Evolutionary conservation across 2,113 vertebrate species (phyloP).

Genomic region (Megaceryle torquata): DNA sequence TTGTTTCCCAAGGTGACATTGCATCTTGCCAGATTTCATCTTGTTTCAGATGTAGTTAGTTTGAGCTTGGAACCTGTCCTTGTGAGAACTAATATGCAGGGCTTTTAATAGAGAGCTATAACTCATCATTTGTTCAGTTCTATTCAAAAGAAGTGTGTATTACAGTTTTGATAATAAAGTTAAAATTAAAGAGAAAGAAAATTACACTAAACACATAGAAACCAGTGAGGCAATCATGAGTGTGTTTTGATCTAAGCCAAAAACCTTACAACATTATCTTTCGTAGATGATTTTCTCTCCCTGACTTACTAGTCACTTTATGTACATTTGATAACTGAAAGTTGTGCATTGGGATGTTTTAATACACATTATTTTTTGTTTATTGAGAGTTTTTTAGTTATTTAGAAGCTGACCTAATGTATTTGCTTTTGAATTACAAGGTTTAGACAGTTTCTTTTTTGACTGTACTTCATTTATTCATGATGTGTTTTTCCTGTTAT

Average conservation of each 20-base stretch:
- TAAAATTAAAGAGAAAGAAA: not conserved
- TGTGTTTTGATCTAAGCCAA: not conserved
- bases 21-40: not conserved
- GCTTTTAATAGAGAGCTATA: not conserved
- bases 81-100: not conserved
- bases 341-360: not conserved
- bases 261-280: not conserved
- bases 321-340: not conserved
- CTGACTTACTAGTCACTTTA: not conserved
- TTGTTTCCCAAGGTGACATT: not conserved
- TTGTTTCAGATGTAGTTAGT: not conserved
- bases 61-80: not conserved
- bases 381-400: not conserved
- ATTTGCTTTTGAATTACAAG: not conserved
- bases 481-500: not conserved
- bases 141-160: not conserved
- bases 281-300: not conserved
- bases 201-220: not conserved
- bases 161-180: not conserved
- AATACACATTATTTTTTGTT: not conserved
- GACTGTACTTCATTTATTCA: not conserved
- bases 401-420: not conserved
- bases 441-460: not conserved
- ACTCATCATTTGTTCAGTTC: not conserved
- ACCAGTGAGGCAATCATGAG: not conserved